A percentile compares a stretch with the other conserved stretches of the same genome.
Evolutionary conservation across 2,113 vertebrate species (phyloP).

Genomic region (Platysternon megacephalum): DNA sequence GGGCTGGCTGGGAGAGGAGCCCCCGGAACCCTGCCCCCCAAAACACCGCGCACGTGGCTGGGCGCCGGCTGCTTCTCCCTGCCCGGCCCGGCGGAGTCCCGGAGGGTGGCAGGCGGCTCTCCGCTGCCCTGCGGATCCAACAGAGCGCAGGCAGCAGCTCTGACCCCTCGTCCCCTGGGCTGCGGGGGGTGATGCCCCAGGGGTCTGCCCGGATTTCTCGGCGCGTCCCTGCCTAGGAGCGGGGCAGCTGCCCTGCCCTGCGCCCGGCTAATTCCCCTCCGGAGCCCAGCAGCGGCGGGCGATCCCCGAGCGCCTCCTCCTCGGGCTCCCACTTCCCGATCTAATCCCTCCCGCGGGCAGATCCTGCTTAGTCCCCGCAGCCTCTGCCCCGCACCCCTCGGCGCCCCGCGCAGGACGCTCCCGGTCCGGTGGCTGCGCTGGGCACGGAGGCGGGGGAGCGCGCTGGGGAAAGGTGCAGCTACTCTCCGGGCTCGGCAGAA

Average conservation of each 20-base stretch:
- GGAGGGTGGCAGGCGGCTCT: too few species aligned
- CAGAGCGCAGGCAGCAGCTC: not conserved
- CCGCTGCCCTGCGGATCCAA: too few species aligned
- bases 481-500: not conserved
- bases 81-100: too few species aligned
- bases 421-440: not conserved
- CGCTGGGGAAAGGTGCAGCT: not conserved
- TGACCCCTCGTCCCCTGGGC: too few species aligned
- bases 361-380: not conserved
- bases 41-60: not conserved
- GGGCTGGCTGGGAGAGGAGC: too few species aligned
- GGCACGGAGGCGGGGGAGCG: not conserved
- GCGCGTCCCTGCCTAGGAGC: not conserved
- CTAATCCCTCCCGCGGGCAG: too few species aligned
- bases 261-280: not conserved
- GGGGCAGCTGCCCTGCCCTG: not conserved
- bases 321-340: too few species aligned
- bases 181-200: not conserved
- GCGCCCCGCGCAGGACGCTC: conserved; percentile 2
- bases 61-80: too few species aligned
- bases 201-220: too few species aligned
- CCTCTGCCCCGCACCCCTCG: not conserved
- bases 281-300: not conserved
- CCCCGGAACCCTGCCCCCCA: not conserved
- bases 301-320: not conserved